Evolutionary conservation across 1,140 invertebrate species (phyloP).

Genomic region (Cataglyphis hispanica): DNA sequence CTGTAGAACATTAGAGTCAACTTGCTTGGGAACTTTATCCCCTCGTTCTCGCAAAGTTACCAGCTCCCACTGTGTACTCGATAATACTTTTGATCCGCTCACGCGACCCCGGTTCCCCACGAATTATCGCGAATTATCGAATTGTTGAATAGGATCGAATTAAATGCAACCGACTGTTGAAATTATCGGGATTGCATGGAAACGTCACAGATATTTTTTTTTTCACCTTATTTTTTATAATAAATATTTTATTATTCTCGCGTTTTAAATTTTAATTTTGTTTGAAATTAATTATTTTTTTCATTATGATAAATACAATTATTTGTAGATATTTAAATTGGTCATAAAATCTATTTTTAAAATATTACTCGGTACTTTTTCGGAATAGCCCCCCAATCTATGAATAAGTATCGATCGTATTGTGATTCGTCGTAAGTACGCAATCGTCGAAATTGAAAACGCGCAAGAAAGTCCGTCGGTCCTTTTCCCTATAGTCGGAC

Average conservation of each 20-base stretch:
- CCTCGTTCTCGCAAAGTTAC: conserved; percentile 40
- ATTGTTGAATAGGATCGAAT: conserved; percentile 12
- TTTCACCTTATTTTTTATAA: background rate
- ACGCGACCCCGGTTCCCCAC: background rate
- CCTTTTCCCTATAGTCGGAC: background rate
- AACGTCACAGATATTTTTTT: background rate
- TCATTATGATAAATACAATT: background rate
- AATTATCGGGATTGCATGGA: background rate
- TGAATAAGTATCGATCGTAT: conserved; percentile 34
- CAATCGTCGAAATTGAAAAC: conserved; percentile 72
- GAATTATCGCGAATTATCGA: conserved; percentile 43
- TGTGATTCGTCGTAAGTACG: conserved; percentile 60
- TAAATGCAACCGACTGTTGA: background rate
- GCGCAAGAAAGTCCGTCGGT: conserved; percentile 10
- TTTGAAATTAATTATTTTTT: background rate
- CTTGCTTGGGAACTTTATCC: conserved; percentile 65
- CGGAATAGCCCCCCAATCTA: background rate
- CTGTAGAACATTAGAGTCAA: conserved; percentile 66
- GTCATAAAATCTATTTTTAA: background rate
- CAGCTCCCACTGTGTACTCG: conserved; percentile 14
- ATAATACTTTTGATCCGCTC: conserved; percentile 55
- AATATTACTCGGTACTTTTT: conserved; percentile 9
- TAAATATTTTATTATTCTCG: background rate
- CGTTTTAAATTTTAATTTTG: background rate
- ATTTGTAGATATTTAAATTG: background rate